Conservation (phyloP, 2,797 vertebrate species). For the Florisuga fusca region DNA sequence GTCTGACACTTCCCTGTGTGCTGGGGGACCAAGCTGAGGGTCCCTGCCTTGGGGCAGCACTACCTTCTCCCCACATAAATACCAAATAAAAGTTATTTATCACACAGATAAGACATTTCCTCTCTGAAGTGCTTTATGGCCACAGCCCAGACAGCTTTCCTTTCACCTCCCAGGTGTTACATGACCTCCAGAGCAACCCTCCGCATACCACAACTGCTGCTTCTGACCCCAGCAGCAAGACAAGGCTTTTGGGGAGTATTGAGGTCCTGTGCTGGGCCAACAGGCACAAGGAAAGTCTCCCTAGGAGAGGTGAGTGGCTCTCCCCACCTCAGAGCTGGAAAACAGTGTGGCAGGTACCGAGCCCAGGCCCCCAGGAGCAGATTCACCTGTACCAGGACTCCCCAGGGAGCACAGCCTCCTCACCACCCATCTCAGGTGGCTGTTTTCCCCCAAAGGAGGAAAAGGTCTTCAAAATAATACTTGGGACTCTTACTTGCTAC, state of each 20-base stretch:
- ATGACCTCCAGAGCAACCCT: neutral
- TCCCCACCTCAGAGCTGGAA: neutral
- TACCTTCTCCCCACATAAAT: neutral
- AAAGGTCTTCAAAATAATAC: neutral
- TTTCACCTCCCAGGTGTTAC: neutral
- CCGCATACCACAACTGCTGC: neutral
- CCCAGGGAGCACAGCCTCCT: neutral
- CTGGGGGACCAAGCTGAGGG: neutral
- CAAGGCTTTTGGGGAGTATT: neutral
- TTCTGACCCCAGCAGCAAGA: neutral
- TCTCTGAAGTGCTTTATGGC: neutral
- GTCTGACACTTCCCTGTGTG: neutral
- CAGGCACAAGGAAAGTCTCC: neutral
- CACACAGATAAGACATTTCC: neutral
- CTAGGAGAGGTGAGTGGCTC: neutral
- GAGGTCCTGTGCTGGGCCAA: too few relatives aligned
- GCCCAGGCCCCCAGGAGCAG: accelerated
- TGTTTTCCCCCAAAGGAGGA: neutral
- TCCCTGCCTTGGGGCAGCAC: accelerated
- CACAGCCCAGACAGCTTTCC: neutral
- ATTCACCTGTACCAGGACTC: accelerated
- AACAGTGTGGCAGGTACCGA: accelerated
- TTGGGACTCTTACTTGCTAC: neutral
- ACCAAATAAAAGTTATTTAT: accelerated
- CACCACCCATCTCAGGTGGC: neutral